Conservation (phyloP, 2,797 vertebrate species). For the Aeoliscus strigatus region DNA sequence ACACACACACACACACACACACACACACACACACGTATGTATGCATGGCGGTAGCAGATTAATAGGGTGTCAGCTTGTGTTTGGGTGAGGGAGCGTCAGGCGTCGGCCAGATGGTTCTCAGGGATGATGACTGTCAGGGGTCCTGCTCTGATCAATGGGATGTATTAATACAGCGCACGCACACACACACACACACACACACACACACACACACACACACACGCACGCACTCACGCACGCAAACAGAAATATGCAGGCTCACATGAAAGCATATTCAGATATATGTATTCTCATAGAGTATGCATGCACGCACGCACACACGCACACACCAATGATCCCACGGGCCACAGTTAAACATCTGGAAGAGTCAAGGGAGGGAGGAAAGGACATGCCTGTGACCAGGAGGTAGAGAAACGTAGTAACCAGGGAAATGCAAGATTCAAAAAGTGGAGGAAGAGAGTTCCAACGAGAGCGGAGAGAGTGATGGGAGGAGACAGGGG, state of each 20-base stretch:
- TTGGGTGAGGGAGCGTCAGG: constrained; percentile 99
- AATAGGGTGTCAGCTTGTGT: constrained; percentile 99
- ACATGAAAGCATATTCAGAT: constrained; percentile 16
- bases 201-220: constrained; percentile 11
- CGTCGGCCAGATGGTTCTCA: constrained; percentile 99
- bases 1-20: constrained; percentile 14
- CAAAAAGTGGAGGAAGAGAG: constrained; percentile 25
- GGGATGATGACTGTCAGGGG: constrained; percentile 99
- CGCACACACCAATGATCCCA: constrained; percentile 77
- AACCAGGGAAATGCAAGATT: constrained; percentile 17
- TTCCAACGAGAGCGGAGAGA: constrained; percentile 16
- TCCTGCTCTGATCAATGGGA: constrained; percentile 99
- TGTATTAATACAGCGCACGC: constrained; percentile 94
- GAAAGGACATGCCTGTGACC: constrained; percentile 56
- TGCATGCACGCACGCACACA: constrained; percentile 14
- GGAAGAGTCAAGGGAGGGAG: constrained; percentile 84
- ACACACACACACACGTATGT: constrained; percentile 38
- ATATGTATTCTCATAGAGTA: constrained; percentile 17
- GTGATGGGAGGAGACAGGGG: constrained; percentile 2
- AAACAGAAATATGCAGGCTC: constrained; percentile 25
- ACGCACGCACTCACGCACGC: constrained; percentile 17
- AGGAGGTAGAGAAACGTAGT: constrained; percentile 32
- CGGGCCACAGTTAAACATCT: constrained; percentile 93
- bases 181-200: constrained; percentile 13
- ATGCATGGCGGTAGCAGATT: constrained; percentile 88